Base-by-base conservation (phyloP, 2,113 vertebrate species). In the Podarcis muralis region DNA sequence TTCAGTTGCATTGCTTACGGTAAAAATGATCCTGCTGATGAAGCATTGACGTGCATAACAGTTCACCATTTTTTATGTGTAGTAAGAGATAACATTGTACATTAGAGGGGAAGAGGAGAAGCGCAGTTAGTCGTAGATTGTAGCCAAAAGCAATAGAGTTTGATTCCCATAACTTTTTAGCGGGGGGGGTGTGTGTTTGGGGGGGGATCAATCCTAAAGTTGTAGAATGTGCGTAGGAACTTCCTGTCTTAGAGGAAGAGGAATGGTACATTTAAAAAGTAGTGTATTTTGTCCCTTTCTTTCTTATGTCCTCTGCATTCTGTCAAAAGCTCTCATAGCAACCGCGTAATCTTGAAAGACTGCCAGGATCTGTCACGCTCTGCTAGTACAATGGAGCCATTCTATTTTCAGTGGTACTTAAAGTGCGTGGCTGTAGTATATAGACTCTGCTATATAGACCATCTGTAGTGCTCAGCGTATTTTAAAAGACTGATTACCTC, bases 401-500 rank as follows among this genome's bases (percentile, higher is more conserved):
- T 91, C 62, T 20, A 57, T 90, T 90, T 92, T 80, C 20, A 83
- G 30, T 90, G 1, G 53, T 57, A 40, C 81, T 3, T 84, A 18
- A 93, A 92, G 82, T 72, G 53, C 48, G 66, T 69, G 90, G 20
- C 1, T 90, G 11, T 92, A 84, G 87, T 69, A 87, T 84, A 93
- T 84, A 35, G 68, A 93, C 72, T 72, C 35, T 35, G 69, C 91
- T 91, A 84, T 32, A 79, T 77, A 3, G 90, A 86, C 65, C 83
- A 87, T 88, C 81, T 65, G 11, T 78, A 68, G 30, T 85, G 87
- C 71, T 87, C 62, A 81, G 89, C 86, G 83, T 30, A 20, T 79
- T 93, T 90, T 90, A 68, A 43, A 78, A 88, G 83, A 90, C 91
- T 87, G 82, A 89, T 87, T 94, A 32, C 59, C 57, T 71, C 59